These are phyloP conservation scores for Belonocnema kinseyi DNA, from an alignment of 1,140 invertebrate species.

Conservation along the genomic window DNA sequence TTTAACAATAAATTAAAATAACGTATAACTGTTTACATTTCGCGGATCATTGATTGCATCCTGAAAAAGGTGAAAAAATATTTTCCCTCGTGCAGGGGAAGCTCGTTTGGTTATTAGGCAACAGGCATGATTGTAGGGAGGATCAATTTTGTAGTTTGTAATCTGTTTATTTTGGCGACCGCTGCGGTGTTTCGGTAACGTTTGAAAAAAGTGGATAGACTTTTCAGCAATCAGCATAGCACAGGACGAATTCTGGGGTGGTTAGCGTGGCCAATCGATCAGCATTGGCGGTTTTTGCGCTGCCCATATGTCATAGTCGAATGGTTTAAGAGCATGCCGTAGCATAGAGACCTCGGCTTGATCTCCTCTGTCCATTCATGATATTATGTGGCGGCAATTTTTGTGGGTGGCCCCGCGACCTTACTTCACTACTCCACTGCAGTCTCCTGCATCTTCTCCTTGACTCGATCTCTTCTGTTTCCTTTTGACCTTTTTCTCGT, in stretches of 20 bases:
- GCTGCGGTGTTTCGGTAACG: constrained; percentile 32
- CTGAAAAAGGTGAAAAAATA: constrained; percentile 23
- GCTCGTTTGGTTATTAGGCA: constrained; percentile 18
- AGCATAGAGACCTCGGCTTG: constrained; percentile 70
- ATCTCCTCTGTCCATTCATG: constrained; percentile 62
- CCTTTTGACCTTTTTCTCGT: not conserved
- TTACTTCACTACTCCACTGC: constrained; percentile 15
- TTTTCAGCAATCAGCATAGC: constrained; percentile 34
- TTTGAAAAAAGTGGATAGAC: constrained; percentile 23
- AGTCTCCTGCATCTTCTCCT: not conserved
- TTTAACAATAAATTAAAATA: not conserved
- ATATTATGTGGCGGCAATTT: constrained; percentile 63
- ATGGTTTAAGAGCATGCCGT: constrained; percentile 63
- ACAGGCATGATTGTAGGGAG: constrained; percentile 3
- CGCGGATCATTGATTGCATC: constrained; percentile 13
- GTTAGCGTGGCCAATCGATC: constrained; percentile 73
- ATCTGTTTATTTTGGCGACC: constrained; percentile 45
- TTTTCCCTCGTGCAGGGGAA: constrained; percentile 22
- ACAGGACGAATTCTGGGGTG: constrained; percentile 53
- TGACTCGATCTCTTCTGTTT: not conserved
- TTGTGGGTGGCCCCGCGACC: constrained; percentile 49
- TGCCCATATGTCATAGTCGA: constrained; percentile 71
- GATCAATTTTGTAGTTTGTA: constrained; percentile 31
- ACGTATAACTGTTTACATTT: not conserved
- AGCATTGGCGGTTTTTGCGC: constrained; percentile 74